These are phyloP conservation scores for Delia radicum DNA, from an alignment of 1,140 invertebrate species.

Conservation along the genomic window DNA sequence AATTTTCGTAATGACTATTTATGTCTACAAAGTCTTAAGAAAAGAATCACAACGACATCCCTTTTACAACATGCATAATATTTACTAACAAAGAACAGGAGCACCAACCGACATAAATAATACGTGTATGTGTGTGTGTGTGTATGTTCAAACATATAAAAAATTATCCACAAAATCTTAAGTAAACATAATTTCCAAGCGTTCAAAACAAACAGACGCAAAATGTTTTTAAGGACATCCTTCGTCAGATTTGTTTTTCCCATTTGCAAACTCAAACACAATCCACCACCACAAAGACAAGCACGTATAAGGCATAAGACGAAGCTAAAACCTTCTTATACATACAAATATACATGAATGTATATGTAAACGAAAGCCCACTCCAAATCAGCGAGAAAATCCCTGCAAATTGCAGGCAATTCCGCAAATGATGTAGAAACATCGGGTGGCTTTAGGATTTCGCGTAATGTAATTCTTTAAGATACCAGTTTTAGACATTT, in stretches of 20 bases:
- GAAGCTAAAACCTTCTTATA: background rate
- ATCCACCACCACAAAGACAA: background rate
- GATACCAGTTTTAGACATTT: background rate
- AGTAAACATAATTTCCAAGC: conserved; percentile 23
- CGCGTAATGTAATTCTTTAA: background rate
- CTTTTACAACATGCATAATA: background rate
- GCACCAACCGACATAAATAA: background rate
- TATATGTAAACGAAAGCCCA: background rate
- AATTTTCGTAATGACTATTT: conserved; percentile 19
- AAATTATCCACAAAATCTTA: conserved; percentile 20
- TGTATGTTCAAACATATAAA: background rate
- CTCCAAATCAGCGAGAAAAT: conserved; percentile 6
- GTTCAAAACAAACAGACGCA: conserved; percentile 20
- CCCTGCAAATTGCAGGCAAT: conserved; percentile 18
- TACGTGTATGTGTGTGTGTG: background rate
- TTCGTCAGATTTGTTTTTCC: conserved; percentile 19
- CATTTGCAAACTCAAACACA: conserved; percentile 8
- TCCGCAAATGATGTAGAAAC: conserved; percentile 9
- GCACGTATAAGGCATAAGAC: background rate
- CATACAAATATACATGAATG: background rate
- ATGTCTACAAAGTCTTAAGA: conserved; percentile 12
- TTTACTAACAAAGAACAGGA: background rate
- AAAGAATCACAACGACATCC: background rate
- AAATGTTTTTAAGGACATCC: conserved; percentile 23
- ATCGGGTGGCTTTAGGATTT: background rate